Conservation (phyloP, 2,888 invertebrate species). For the Scaptomyza reducta region DNA sequence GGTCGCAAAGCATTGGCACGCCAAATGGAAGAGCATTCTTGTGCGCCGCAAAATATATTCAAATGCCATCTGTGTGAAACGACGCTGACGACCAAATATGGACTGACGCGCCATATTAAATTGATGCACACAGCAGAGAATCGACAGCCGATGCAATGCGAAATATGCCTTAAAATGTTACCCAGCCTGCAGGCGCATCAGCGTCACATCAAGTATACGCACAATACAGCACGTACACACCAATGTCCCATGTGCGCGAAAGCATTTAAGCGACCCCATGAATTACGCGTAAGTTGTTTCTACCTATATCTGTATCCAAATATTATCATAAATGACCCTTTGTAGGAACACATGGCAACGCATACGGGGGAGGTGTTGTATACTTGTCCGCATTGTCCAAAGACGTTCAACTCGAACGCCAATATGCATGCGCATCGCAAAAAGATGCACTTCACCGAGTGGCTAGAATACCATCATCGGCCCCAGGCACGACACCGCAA, state of each 20-base stretch:
- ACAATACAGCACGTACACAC: slow-evolving; percentile 76
- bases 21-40: slow-evolving; percentile 81
- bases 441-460: slow-evolving; percentile 81
- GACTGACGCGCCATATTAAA: slow-evolving; percentile 81
- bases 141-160: slow-evolving; percentile 75
- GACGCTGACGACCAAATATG: slow-evolving; percentile 73
- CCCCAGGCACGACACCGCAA: slow-evolving; percentile 39
- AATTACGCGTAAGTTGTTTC: slow-evolving; percentile 65
- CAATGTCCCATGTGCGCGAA: slow-evolving; percentile 82
- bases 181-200: slow-evolving; percentile 77
- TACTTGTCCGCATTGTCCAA: slow-evolving; percentile 79
- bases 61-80: slow-evolving; percentile 81
- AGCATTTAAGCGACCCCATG: slow-evolving; percentile 80
- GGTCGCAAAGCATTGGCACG: slow-evolving; percentile 75
- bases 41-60: slow-evolving; percentile 67
- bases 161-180: slow-evolving; percentile 77
- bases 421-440: slow-evolving; percentile 82
- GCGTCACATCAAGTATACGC: slow-evolving; percentile 81
- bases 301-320: neutral
- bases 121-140: slow-evolving; percentile 78
- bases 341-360: slow-evolving; percentile 80
- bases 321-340: neutral
- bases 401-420: slow-evolving; percentile 81
- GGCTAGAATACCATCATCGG: slow-evolving; percentile 70
- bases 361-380: slow-evolving; percentile 80